phyloP scores from a whole-genome alignment of 2,797 vertebrate species.

The Ctenosaura bakeri region DNA sequence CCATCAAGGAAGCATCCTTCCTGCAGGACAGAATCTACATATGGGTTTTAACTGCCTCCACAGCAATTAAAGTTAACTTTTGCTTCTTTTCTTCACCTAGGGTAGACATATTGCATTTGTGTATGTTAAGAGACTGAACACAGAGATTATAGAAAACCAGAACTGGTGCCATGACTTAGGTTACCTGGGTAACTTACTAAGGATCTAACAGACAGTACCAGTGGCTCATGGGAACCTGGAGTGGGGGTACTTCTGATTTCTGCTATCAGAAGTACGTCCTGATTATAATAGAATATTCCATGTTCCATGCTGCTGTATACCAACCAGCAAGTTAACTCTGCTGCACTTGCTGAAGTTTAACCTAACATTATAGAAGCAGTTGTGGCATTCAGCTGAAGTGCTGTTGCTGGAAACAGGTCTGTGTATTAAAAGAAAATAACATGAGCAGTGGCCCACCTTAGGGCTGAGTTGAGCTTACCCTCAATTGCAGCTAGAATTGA shows the following conservation, averaged over 20 bases:
- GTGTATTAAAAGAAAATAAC: constrained; percentile 17
- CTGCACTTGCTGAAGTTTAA: constrained; percentile 1
- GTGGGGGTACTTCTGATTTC: too few relatives aligned
- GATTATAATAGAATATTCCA: constrained; percentile 11
- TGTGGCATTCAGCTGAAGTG: background rate
- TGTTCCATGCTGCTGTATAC: constrained; percentile 3
- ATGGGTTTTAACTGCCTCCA: background rate
- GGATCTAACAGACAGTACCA: constrained; percentile 15
- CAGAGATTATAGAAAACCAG: constrained; percentile 35
- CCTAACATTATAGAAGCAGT: constrained; percentile 6
- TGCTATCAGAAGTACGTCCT: constrained; percentile 11
- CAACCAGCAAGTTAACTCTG: background rate
- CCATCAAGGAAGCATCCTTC: background rate
- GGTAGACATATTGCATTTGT: constrained; percentile 40
- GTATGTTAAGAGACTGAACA: constrained; percentile 8
- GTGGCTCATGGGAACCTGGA: constrained; percentile 12
- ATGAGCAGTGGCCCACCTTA: background rate
- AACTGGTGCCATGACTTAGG: background rate
- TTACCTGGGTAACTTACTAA: constrained; percentile 20
- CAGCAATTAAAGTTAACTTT: constrained; percentile 39
- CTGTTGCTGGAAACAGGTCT: constrained; percentile 25
- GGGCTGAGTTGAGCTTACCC: too few relatives aligned
- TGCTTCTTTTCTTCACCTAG: constrained; percentile 38
- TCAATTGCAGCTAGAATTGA: too few relatives aligned
- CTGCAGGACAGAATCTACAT: background rate